Base-by-base conservation (phyloP, 2,113 vertebrate species). In the Etia nguti region DNA sequence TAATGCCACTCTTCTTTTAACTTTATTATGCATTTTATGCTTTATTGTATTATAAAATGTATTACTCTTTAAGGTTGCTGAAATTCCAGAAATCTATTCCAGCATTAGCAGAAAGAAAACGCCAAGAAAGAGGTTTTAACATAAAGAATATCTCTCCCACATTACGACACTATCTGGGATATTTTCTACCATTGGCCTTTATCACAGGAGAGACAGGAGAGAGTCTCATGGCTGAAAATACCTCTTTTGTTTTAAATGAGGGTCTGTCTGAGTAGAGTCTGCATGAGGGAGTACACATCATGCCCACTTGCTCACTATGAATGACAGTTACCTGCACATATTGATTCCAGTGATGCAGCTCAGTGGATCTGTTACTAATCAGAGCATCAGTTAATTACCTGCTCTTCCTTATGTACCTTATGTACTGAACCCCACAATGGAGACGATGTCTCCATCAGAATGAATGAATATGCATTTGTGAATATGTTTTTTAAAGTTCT, bases 21-120 rank as follows among this genome's bases (percentile, higher is more conserved):
- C 26, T 59, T 5, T 50, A 8, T 65, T n/a, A 65, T 38, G 10
- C 18, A 38, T 13, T 13, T 22, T 6, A 5, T 65, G 38, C 43
- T 34, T 9, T 15, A 11, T n/a, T 0, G 43, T 4, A 6, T n/a
- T 8, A 77, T 12, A 5, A 0, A 11, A 29, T 31, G 0, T 34
- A 31, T 77, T 52, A 77, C 18, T 77, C 46, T 20, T 50, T 3
- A 77, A 50, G 10, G 3, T 5, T 10, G n/a, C 20, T 54, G 20
- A 4, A 54, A 54, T 10, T 54, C 34, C 34, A 34, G 8, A 54
- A 5, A 10, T 6, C 8, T 54, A n/a, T 54, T 46, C 70, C 43
- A 31, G 24, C 41, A 75, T 29, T 18, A 46, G 15, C 43, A 50
- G 24, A 50, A 31, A 50, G 24, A 75, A 75, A 29, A 29, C 4